phyloP scores from a whole-genome alignment of 2,113 vertebrate genomes.

The Xyliphius kryptos region DNA sequence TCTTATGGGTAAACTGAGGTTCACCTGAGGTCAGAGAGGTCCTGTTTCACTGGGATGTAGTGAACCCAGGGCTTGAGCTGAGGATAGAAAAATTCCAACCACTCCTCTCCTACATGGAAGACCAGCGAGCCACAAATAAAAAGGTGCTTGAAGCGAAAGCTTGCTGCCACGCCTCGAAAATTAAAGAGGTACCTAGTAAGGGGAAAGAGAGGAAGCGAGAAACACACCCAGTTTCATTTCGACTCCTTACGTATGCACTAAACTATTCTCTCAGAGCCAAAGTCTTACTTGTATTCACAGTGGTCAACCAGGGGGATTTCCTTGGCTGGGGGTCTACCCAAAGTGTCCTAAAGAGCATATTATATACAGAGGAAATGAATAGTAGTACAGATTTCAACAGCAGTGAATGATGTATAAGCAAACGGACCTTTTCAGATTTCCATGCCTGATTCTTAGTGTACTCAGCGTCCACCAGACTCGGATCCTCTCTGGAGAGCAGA shows the following conservation, averaged over 20 bases:
- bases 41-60: slow-evolving; percentile 84
- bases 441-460: slow-evolving; percentile 99
- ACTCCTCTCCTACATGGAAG: slow-evolving; percentile 90
- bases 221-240: no score
- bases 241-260: no score
- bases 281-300: slow-evolving; percentile 97
- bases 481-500: slow-evolving; percentile 83
- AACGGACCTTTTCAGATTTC: slow-evolving; percentile 97
- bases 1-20: no score
- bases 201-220: no score
- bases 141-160: slow-evolving; percentile 95
- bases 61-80: slow-evolving; percentile 94
- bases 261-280: no score
- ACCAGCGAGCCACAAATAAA: slow-evolving; percentile 92
- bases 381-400: no score
- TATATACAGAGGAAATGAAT: no score
- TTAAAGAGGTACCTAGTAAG: slow-evolving; percentile 96
- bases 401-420: no score
- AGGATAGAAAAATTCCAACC: slow-evolving; percentile 93
- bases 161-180: slow-evolving; percentile 94
- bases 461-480: slow-evolving; percentile 86
- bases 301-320: slow-evolving; percentile 91
- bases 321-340: slow-evolving; percentile 85
- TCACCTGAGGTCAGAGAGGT: slow-evolving; percentile 89
- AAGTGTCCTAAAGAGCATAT: no score